Evolutionary conservation across 1,140 invertebrate genomes (phyloP), one percentile per base, ranked within the genome.

Genomic region (Pseudomyrmex concolor): DNA sequence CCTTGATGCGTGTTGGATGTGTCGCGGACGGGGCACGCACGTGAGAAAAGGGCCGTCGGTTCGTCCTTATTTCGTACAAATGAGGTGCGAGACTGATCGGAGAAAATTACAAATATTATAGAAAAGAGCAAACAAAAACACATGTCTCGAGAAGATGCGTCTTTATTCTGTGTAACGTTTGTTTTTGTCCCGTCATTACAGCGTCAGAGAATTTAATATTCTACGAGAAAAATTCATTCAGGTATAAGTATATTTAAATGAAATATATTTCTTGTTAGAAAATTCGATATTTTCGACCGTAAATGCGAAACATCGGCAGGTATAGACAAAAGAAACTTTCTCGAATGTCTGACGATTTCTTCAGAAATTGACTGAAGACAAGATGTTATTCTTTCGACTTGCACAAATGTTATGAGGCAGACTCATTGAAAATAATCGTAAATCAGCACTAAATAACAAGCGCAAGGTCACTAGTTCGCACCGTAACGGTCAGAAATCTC

Each of bases 391-490:
- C 2, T 15, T 10, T 71, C 12, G 54, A 34, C 15, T 60, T 25
- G 25, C 19, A 9, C 50, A 48, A 72, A n/a, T 57, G 70, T 73
- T 62, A 84, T 51, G 51, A 63, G 48, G 17, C 13, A 51, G 43
- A 48, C 13, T 59, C 68, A 71, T 87, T 74, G 82, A 84, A 87
- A 87, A 84, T 87, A 87, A 87, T 84, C 86, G 86, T 87, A 87
- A 87, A 87, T 87, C 85, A 87, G 57, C 68, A 59, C 51, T 87
- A 87, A 87, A 87, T 82, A 87, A 87, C 73, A 83, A 84, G 85
- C 74, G 74, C 86, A 87, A 87, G 85, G 86, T 87, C 72, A 81
- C 10, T 68, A 51, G 57, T 84, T 74, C 17, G 55, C 51, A 12
- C 5, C 55, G 15, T 70, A 80, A 22, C 51, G 68, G 66, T 80